phyloP scores from a whole-genome alignment of 1,140 invertebrate genomes.

The Trichonephila clavipes region DNA sequence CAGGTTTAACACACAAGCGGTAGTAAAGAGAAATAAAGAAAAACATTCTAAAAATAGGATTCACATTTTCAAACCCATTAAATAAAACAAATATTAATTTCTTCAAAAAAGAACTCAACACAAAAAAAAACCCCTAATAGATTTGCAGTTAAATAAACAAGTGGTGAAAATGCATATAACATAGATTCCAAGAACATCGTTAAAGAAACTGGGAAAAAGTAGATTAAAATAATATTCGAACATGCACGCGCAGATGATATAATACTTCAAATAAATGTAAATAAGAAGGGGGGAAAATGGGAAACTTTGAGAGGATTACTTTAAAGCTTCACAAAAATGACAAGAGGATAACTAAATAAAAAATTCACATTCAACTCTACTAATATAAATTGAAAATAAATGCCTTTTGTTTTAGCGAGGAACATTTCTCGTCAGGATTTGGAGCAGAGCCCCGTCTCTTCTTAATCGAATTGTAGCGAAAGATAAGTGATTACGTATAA shows the following conservation, averaged over 20 bases:
- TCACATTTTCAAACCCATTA: neutral
- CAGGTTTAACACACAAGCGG: too few relatives aligned
- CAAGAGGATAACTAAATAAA: neutral
- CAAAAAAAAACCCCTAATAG: too few relatives aligned
- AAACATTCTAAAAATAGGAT: too few relatives aligned
- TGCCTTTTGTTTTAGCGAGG: neutral
- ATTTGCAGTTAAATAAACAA: too few relatives aligned
- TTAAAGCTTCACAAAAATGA: neutral
- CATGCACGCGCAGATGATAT: too few relatives aligned
- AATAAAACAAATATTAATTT: neutral
- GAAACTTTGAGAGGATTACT: neutral
- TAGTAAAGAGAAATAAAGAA: too few relatives aligned
- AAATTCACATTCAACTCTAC: neutral
- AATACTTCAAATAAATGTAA: neutral
- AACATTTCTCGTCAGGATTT: neutral
- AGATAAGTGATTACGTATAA: constrained; percentile 1
- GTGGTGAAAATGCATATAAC: too few relatives aligned
- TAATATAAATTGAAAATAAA: constrained; percentile 17
- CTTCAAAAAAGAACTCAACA: too few relatives aligned
- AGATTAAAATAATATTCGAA: too few relatives aligned
- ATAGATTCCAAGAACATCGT: too few relatives aligned
- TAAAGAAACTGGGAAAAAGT: too few relatives aligned
- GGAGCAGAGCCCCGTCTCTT: neutral
- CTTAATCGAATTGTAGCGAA: constrained; percentile 8
- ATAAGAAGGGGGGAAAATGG: neutral